Base-by-base conservation (phyloP, 1,140 invertebrate genomes). In the Hermetia illucens region DNA sequence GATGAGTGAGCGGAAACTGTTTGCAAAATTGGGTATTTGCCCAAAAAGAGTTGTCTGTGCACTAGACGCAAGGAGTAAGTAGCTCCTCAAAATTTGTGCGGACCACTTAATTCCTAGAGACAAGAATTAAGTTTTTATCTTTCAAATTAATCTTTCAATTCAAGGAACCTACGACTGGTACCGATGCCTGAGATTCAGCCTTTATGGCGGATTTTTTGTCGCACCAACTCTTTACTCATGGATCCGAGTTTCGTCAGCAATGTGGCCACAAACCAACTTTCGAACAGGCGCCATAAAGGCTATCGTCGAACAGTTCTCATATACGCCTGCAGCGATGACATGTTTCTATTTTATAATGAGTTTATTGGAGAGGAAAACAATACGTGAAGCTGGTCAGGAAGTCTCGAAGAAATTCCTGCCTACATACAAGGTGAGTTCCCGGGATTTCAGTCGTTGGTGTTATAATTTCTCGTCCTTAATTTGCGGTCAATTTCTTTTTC, bases 331-430 rank as follows among this genome's bases (percentile, higher is more conserved):
- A 42, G 83, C 82, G 24, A 79, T 87, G 71, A 70, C 69, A 39
- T 82, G 77, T 48, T 89, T 88, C 51, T 87, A 82, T 53, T 82
- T 85, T 61, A 74, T 76, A 12, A 85, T 88, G 72, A 82, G 72
- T 51, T 49, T 87, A 29, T 55, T 89, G 20, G 81, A 88, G 68
- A 68, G 74, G 37, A 82, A 82, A 58, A 69, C 72, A 16, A 47
- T 82, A 21, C 52, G 72, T 42, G 72, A 78, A 50, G 77, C 79
- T 21, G 53, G 69, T 31, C 61, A 74, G 35, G 79, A 86, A 71
- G 75, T 85, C 1, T 69, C 72, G 57, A 68, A 69, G 32, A 88
- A 88, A 61, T 82, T 88, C 45, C 65, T 73, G 54, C 82, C 82
- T 21, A 85, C 83, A n/a, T 88, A 52, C 36, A 58, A 56, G 45